Evolutionary conservation across 2,797 vertebrate genomes (phyloP).

Genomic region (Melanotaenia boesemani): DNA sequence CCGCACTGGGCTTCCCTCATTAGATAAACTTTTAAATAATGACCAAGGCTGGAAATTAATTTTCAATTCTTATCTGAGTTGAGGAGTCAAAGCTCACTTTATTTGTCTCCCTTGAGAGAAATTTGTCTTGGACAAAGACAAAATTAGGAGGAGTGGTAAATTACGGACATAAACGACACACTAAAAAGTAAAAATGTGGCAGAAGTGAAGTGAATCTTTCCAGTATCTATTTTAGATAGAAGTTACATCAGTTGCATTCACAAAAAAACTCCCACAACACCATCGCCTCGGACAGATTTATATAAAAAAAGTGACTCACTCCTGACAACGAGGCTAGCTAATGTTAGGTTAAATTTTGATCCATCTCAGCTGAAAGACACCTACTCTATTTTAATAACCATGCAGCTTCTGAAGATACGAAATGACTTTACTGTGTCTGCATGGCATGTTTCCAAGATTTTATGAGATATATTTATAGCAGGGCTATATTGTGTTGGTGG

Average conservation of each 20-base stretch:
- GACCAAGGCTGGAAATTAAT: constrained; percentile 7
- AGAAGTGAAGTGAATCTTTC: neutral
- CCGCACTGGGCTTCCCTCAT: constrained; percentile 7
- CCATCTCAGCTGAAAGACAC: constrained; percentile 9
- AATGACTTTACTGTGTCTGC: neutral
- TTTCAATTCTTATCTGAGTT: constrained; percentile 16
- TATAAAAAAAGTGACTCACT: constrained; percentile 33
- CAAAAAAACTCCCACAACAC: constrained; percentile 18
- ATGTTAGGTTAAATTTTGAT: constrained; percentile 24
- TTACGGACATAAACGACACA: neutral
- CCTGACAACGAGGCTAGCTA: constrained; percentile 29
- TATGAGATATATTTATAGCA: neutral
- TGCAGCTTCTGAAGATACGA: constrained; percentile 6
- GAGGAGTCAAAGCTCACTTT: neutral
- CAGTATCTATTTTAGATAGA: constrained; percentile 5
- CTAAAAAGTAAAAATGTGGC: neutral
- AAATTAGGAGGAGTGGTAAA: neutral
- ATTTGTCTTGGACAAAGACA: no score
- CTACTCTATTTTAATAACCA: constrained; percentile 14
- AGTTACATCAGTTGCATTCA: constrained; percentile 19
- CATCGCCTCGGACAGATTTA: constrained; percentile 8
- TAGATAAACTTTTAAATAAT: constrained; percentile 13
- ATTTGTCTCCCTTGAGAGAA: no score
- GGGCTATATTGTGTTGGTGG: constrained; percentile 8
- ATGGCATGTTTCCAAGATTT: constrained; percentile 7